Conservation (phyloP, 1,140 invertebrate genomes). For the Pygmarrhopalites habei region DNA sequence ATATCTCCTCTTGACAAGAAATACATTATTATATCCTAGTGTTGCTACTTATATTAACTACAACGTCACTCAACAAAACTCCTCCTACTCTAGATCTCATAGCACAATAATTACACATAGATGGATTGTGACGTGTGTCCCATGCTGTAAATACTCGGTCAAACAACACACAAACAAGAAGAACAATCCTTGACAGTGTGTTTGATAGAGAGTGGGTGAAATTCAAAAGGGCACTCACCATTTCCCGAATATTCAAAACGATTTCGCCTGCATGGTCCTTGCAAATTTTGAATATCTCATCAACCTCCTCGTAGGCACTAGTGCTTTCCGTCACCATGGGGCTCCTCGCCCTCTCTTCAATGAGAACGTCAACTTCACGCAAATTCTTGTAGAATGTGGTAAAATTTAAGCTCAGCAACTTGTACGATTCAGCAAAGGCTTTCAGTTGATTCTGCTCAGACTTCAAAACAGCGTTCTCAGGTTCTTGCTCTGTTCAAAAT, state of each 20-base stretch:
- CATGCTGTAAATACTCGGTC: too few species aligned
- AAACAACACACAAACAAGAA: too few species aligned
- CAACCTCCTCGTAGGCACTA: constrained; percentile 9
- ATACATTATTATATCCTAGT: too few species aligned
- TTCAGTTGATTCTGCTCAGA: not conserved
- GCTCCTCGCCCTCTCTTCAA: constrained; percentile 2
- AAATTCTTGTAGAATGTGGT: constrained; percentile 11
- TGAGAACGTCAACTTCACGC: constrained; percentile 8
- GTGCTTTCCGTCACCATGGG: constrained; percentile 12
- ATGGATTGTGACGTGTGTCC: too few species aligned
- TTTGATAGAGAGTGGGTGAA: too few species aligned
- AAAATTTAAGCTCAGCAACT: constrained; percentile 10
- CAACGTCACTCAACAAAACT: too few species aligned
- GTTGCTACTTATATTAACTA: too few species aligned
- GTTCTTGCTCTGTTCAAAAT: not conserved
- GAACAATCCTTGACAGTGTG: too few species aligned
- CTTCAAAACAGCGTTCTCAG: not conserved
- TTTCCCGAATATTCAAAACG: constrained; percentile 6
- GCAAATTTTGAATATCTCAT: constrained; percentile 13
- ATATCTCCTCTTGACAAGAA: too few species aligned
- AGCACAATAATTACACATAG: too few species aligned
- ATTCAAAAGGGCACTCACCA: constrained; percentile 9
- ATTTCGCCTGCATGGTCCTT: constrained; percentile 5
- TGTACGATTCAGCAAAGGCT: not conserved
- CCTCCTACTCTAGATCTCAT: too few species aligned